Conservation (phyloP, 1,140 invertebrate genomes). For the Portunus trituberculatus region DNA sequence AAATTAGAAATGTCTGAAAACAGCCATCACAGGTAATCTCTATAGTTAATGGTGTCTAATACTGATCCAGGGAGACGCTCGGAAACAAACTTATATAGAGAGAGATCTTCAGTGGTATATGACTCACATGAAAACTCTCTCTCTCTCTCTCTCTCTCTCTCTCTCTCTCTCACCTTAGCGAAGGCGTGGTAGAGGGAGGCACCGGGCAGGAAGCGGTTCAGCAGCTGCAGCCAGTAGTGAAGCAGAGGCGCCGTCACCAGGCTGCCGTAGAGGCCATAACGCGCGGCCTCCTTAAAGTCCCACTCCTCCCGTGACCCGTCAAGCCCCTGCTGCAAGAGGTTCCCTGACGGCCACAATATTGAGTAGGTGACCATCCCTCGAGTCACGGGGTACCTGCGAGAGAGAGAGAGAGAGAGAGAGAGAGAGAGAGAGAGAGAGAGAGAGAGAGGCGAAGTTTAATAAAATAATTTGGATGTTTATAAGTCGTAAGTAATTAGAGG, state of each 20-base stretch:
- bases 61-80: too few species aligned
- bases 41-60: too few species aligned
- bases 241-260: slow-evolving; percentile 55
- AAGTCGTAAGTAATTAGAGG: too few species aligned
- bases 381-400: slow-evolving; percentile 55
- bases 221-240: slow-evolving; percentile 49
- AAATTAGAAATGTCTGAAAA: too few species aligned
- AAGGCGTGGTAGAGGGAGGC: slow-evolving; percentile 27
- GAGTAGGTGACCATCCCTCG: slow-evolving; percentile 64
- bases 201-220: slow-evolving; percentile 35
- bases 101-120: not conserved
- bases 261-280: slow-evolving; percentile 62
- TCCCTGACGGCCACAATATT: slow-evolving; percentile 63
- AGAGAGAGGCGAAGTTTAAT: not conserved
- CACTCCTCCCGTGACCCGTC: slow-evolving; percentile 28
- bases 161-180: not conserved
- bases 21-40: too few species aligned
- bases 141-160: not conserved
- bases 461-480: too few species aligned
- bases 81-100: not conserved
- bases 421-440: not conserved
- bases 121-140: not conserved
- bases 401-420: not conserved
- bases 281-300: slow-evolving; percentile 45
- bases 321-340: slow-evolving; percentile 61